phyloP scores from a whole-genome alignment of 2,888 invertebrate genomes.

The Cacoxenus indagator region DNA sequence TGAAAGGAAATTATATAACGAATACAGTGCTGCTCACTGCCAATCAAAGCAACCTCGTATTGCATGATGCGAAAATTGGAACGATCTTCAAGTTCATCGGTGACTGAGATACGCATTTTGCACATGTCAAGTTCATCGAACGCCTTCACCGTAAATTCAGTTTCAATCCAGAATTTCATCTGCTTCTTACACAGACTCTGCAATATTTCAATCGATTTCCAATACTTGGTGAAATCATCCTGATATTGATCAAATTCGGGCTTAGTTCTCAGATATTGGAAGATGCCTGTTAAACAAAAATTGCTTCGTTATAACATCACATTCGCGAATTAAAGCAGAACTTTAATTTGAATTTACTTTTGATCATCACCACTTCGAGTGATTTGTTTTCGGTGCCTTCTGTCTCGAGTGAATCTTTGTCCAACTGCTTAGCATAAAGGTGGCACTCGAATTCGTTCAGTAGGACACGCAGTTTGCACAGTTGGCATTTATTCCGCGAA shows the following conservation, averaged over 20 bases:
- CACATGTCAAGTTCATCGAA: slow-evolving; percentile 83
- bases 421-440: slow-evolving; percentile 73
- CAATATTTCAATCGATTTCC: slow-evolving; percentile 73
- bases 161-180: slow-evolving; percentile 69
- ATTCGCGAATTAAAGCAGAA: too few relatives aligned
- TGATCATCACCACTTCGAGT: slow-evolving; percentile 74
- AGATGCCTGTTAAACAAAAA: slow-evolving; percentile 59
- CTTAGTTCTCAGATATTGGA: slow-evolving; percentile 69
- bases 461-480: slow-evolving; percentile 71
- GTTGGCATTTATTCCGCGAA: slow-evolving; percentile 53
- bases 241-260: slow-evolving; percentile 35
- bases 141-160: slow-evolving; percentile 72
- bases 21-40: background rate
- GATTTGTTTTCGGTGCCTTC: slow-evolving; percentile 77
- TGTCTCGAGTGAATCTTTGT: slow-evolving; percentile 71
- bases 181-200: slow-evolving; percentile 75
- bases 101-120: slow-evolving; percentile 72
- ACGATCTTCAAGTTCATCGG: slow-evolving; percentile 52
- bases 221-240: slow-evolving; percentile 41
- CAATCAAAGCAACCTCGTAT: slow-evolving; percentile 44
- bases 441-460: slow-evolving; percentile 73
- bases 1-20: background rate
- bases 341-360: slow-evolving; percentile 60
- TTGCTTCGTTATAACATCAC: background rate
- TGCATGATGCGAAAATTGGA: slow-evolving; percentile 52